Percentiles rank a stretch among this genome's conserved stretches.
These are phyloP conservation scores for Psylliodes chrysocephalus DNA, from an alignment of 2,888 invertebrate genomes.

Conservation along the genomic window DNA sequence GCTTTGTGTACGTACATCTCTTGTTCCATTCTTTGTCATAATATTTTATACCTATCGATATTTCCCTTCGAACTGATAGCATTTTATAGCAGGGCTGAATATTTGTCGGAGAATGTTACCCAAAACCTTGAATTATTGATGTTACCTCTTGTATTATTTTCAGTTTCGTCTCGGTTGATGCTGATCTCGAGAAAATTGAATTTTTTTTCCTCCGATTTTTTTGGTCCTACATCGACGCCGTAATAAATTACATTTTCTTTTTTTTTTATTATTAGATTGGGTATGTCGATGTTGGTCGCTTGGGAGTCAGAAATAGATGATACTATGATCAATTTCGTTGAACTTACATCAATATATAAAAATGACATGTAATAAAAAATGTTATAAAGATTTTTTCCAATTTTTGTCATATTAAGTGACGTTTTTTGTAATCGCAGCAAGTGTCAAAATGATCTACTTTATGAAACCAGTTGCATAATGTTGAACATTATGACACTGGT, in stretches of 20 bases:
- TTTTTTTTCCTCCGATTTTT: conserved; percentile 11
- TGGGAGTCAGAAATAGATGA: no score
- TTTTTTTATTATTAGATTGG: no score
- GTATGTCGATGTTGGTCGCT: no score
- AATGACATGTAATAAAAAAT: no score
- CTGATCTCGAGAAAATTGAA: conserved; percentile 8
- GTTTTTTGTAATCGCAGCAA: no score
- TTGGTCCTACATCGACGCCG: background rate
- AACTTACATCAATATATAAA: no score
- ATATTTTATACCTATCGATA: conserved; percentile 24
- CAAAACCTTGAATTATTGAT: conserved; percentile 16
- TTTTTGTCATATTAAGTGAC: no score
- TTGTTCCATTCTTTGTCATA: conserved; percentile 14
- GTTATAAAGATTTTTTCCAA: no score
- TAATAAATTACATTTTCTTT: conserved; percentile 1
- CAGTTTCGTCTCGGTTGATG: background rate
- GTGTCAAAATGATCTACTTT: no score
- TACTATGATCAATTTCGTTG: no score
- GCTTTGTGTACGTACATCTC: conserved; percentile 20
- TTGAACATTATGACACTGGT: no score
- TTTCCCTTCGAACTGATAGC: conserved; percentile 5
- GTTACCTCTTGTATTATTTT: conserved; percentile 18
- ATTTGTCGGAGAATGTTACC: conserved; percentile 13
- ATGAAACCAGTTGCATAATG: no score
- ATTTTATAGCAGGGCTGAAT: conserved; percentile 21